Evolutionary conservation across 2,797 vertebrate genomes (phyloP).

Genomic region (Pteropus rufus): DNA sequence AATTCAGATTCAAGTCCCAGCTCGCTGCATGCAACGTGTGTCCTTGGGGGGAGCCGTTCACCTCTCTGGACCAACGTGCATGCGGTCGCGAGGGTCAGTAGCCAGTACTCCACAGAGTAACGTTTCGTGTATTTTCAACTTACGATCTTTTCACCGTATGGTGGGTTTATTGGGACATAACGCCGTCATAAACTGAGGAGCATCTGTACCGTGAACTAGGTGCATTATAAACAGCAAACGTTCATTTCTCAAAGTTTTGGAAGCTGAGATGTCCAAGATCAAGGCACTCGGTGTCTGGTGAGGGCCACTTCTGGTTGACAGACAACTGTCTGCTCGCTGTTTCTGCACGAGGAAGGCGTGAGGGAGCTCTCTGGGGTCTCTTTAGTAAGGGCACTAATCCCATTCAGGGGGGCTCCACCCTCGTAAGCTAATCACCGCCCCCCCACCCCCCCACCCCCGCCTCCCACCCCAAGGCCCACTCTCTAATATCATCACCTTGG

Average conservation of each 20-base stretch:
- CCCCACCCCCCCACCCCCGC: no score
- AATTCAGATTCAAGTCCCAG: not conserved
- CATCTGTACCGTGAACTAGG: not conserved
- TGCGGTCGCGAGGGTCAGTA: rapidly evolving
- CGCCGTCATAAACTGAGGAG: not conserved
- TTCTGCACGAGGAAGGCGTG: rapidly evolving
- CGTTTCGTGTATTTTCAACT: not conserved
- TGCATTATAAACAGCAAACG: not conserved
- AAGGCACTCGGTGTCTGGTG: not conserved
- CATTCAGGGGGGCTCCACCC: not conserved
- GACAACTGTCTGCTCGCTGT: not conserved
- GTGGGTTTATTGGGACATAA: not conserved
- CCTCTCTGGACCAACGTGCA: not conserved
- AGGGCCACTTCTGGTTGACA: not conserved
- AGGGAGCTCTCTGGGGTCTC: not conserved
- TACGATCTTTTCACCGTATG: not conserved
- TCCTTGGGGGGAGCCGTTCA: not conserved
- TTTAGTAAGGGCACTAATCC: no score
- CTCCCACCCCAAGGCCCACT: not conserved
- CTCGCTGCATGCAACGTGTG: not conserved
- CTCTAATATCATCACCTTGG: not conserved
- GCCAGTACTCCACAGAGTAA: not conserved
- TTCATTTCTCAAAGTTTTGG: not conserved
- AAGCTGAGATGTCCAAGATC: not conserved
- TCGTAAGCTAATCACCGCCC: not conserved